These are phyloP conservation scores for Penaeus monodon DNA, from an alignment of 2,888 invertebrate genomes.

Conservation along the genomic window DNA sequence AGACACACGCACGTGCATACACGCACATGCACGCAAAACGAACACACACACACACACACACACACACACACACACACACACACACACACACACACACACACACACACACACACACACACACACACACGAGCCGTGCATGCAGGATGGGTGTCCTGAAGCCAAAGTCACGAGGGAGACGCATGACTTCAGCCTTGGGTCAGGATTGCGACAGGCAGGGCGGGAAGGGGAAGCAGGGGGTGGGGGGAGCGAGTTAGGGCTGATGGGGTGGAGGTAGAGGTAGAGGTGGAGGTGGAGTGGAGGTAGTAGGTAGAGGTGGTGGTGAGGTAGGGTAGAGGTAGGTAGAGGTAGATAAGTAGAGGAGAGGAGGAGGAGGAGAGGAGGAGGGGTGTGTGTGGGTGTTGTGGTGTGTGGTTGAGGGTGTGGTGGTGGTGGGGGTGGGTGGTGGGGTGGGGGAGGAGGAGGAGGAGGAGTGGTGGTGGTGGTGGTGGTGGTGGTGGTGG, in stretches of 20 bases:
- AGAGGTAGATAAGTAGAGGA: not conserved
- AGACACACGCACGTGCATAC: too few species aligned
- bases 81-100: too few species aligned
- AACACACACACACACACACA: too few species aligned
- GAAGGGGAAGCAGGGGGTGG: not conserved
- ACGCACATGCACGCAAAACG: too few species aligned
- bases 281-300: not conserved
- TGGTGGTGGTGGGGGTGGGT: not conserved
- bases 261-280: not conserved
- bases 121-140: too few species aligned
- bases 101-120: too few species aligned
- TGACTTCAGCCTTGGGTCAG: not conserved
- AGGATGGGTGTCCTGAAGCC: too few species aligned
- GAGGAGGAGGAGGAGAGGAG: not conserved
- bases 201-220: not conserved
- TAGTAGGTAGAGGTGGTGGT: not conserved
- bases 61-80: too few species aligned
- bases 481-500: not conserved
- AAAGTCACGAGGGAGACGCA: not conserved
- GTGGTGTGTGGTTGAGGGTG: too few species aligned
- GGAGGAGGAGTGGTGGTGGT: not conserved
- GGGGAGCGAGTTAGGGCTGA: not conserved
- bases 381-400: too few species aligned
- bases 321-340: too few species aligned
- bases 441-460: not conserved